These are phyloP conservation scores for Palythoa heliodiscus DNA, from an alignment of 92 coral and sea anemone genomes.

Conservation along the genomic window DNA sequence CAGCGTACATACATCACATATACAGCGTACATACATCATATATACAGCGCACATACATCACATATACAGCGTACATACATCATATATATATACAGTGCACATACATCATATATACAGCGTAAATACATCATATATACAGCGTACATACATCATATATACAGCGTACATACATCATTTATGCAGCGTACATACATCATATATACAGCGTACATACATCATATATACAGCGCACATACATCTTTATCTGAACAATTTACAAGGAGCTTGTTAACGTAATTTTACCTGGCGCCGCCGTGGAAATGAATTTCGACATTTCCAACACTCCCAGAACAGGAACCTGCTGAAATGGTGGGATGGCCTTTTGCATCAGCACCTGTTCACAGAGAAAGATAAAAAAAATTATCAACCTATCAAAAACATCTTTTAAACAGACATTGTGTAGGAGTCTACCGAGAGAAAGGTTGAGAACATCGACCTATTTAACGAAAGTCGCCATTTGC, in stretches of 20 bases:
- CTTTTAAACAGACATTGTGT: no score
- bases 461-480: no score
- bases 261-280: neutral
- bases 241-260: neutral
- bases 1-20: neutral
- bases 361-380: conserved; percentile 70
- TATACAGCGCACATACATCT: neutral
- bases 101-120: no score
- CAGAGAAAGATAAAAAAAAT: neutral
- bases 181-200: neutral
- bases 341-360: conserved; percentile 83
- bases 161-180: neutral
- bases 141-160: neutral
- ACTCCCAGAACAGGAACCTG: conserved; percentile 81
- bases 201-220: neutral
- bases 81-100: neutral
- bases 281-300: conserved; percentile 99
- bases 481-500: no score
- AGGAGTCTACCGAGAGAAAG: no score
- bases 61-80: neutral
- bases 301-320: conserved; percentile 67
- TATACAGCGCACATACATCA: neutral
- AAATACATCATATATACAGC: no score
- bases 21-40: neutral
- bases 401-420: neutral